Conservation (phyloP, 2,797 vertebrate genomes). For the Ataeniobius toweri region DNA sequence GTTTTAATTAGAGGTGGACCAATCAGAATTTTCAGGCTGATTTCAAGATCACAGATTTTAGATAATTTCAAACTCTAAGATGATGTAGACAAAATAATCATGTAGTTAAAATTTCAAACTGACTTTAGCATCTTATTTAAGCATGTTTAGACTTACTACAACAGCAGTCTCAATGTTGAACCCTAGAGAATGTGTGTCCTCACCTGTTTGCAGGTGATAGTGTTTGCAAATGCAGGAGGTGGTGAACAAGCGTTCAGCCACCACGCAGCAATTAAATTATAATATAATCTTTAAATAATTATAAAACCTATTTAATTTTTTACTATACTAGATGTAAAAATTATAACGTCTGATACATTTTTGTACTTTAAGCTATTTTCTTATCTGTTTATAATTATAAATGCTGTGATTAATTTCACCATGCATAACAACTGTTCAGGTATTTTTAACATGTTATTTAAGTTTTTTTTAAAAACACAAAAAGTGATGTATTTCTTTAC, state of each 20-base stretch:
- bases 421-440: not conserved
- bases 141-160: not conserved
- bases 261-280: not conserved
- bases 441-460: not conserved
- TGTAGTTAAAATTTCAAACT: not conserved
- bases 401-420: not conserved
- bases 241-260: not conserved
- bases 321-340: not conserved
- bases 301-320: not conserved
- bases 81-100: not conserved
- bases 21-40: not conserved
- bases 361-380: not conserved
- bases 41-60: slow-evolving; percentile 3
- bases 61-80: not conserved
- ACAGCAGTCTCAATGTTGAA: not conserved
- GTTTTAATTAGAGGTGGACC: not conserved
- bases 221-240: not conserved
- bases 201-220: not conserved
- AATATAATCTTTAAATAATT: not conserved
- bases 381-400: not conserved
- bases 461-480: not conserved
- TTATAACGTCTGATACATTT: not conserved
- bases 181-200: not conserved
- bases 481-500: not conserved
- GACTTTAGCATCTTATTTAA: not conserved